These are phyloP conservation scores for Raphicerus campestris DNA, from an alignment of 2,113 vertebrate genomes.

Conservation along the genomic window DNA sequence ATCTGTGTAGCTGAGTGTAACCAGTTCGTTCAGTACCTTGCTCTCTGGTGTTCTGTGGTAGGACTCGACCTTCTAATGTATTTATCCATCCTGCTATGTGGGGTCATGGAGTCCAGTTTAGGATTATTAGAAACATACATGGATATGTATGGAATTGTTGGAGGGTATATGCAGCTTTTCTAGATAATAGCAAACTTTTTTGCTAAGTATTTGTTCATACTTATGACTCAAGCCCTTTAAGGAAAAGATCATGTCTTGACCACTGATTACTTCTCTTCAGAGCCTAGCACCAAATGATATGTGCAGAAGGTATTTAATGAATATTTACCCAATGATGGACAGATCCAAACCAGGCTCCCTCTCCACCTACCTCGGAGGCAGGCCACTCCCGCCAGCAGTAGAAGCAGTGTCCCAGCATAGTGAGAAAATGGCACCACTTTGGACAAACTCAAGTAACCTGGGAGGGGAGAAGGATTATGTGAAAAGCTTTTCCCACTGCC, in stretches of 20 bases:
- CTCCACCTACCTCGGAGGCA: conserved; percentile 89
- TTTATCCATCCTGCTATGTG: not conserved
- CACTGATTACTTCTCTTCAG: not conserved
- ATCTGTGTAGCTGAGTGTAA: too few species aligned
- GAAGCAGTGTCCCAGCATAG: conserved; percentile 86
- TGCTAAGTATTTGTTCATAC: not conserved
- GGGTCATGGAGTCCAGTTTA: not conserved
- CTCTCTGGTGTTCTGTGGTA: not conserved
- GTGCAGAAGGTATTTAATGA: not conserved
- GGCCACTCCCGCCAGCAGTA: conserved; percentile 89
- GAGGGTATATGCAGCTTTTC: not conserved
- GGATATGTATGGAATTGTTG: not conserved
- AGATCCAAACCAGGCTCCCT: not conserved
- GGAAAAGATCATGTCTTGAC: not conserved
- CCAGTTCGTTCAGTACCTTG: not conserved
- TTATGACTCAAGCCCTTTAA: not conserved
- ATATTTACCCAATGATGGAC: not conserved
- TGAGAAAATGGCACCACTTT: conserved; percentile 89
- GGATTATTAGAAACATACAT: not conserved
- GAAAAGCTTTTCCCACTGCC: not conserved
- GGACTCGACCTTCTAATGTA: not conserved
- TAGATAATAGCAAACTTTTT: not conserved
- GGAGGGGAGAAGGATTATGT: not conserved
- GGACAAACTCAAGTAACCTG: conserved; percentile 89
- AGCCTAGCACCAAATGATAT: not conserved